phyloP scores from a whole-genome alignment of 1,140 invertebrate species.

The Akabosia matsudoensis region DNA sequence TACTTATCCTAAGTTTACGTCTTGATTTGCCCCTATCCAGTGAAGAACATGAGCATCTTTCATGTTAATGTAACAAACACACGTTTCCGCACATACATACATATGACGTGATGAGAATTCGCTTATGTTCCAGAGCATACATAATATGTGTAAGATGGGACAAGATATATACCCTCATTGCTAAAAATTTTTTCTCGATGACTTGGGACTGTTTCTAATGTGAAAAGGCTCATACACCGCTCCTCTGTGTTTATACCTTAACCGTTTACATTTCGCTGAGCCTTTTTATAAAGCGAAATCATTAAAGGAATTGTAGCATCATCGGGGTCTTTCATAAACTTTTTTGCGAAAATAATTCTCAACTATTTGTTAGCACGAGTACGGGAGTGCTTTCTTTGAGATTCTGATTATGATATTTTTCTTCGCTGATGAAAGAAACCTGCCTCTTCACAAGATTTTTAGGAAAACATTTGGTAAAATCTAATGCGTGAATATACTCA shows the following conservation, averaged over 20 bases:
- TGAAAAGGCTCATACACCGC: too few species aligned
- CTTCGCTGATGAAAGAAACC: constrained; percentile 9
- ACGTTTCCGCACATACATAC: too few species aligned
- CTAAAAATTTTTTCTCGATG: too few species aligned
- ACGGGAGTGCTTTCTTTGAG: constrained; percentile 3
- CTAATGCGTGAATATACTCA: neutral
- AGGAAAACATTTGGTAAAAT: neutral
- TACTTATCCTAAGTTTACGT: too few species aligned
- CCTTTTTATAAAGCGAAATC: neutral
- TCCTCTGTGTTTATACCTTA: neutral
- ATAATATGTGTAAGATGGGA: too few species aligned
- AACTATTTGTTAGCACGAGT: neutral
- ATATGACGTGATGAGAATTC: too few species aligned
- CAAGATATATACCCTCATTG: too few species aligned
- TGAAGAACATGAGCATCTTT: too few species aligned
- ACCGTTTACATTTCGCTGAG: neutral
- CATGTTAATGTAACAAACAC: too few species aligned
- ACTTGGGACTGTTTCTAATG: too few species aligned
- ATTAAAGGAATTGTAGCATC: constrained; percentile 5
- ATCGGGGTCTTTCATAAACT: neutral
- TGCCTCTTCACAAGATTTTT: neutral
- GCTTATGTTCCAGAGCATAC: too few species aligned
- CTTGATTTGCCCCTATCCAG: too few species aligned
- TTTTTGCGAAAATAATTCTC: neutral
- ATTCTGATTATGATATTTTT: constrained; percentile 4